Evolutionary conservation across 1,140 invertebrate genomes (phyloP).

Genomic region (Drosophila elegans): DNA sequence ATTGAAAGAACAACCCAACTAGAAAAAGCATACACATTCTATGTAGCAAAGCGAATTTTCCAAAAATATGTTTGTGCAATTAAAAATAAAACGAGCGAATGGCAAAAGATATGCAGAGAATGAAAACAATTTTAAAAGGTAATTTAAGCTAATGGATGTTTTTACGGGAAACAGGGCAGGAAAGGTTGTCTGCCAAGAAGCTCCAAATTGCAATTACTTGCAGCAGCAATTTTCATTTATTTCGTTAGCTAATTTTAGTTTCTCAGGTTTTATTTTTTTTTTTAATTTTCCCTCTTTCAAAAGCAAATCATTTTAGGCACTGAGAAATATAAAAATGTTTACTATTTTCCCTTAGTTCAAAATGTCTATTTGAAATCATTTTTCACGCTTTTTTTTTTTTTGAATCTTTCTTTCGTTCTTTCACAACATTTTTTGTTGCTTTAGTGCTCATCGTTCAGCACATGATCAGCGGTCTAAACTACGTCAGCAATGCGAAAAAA

Average conservation of each 20-base stretch:
- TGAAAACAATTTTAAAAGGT: constrained; percentile 74
- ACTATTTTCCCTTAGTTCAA: constrained; percentile 24
- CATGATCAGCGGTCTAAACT: constrained; percentile 40
- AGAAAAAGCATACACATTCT: constrained; percentile 9
- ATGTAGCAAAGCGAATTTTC: constrained; percentile 26
- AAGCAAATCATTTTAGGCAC: constrained; percentile 16
- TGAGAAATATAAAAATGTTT: constrained; percentile 37
- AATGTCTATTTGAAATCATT: constrained; percentile 58
- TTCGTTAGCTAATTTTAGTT: constrained; percentile 50
- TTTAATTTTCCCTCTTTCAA: constrained; percentile 1
- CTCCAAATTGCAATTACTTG: constrained; percentile 73
- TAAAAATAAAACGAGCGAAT: constrained; percentile 41
- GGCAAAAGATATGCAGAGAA: constrained; percentile 36
- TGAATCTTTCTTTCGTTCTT: constrained; percentile 17
- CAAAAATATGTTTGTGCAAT: constrained; percentile 45
- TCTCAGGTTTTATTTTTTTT: constrained; percentile 2
- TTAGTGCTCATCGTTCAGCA: constrained; percentile 38
- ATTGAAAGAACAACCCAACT: constrained; percentile 23
- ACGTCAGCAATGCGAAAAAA: constrained; percentile 43
- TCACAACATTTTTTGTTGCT: not conserved
- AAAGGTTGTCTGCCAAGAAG: constrained; percentile 25
- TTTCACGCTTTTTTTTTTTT: constrained; percentile 24
- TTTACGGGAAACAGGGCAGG: not conserved
- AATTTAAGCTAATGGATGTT: constrained; percentile 67
- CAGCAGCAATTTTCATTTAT: constrained; percentile 44